Base-by-base conservation (phyloP, 2,888 invertebrate species). In the Hyposoter didymator region DNA sequence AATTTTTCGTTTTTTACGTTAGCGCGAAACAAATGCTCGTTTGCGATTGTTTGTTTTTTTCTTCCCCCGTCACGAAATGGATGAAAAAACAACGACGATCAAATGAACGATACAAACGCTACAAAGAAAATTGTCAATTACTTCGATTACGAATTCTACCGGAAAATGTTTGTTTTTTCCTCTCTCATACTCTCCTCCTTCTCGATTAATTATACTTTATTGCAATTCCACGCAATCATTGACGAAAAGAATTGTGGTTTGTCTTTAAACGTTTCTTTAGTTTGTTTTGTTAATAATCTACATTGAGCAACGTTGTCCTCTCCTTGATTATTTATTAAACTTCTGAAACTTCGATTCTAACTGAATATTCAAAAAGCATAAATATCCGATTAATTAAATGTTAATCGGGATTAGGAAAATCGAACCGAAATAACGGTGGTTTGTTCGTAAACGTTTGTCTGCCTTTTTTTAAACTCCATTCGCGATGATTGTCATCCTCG, bases 401-500 rank as follows among this genome's bases (percentile, higher is more conserved):
- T 49, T 35, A 69, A 78, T 83, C 49, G 73, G 73, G 69, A 62
- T 39, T 73, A 66, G 79, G 62, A 82, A 64, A 80, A 82, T 80
- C 80, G 73, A 87, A 87, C 69, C 67, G 73, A 86, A 88, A 88
- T 79, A 81, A 35, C 86, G 62, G 86, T 87, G 84, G 75, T 89
- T 82, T 88, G 86, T 89, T 89, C 87, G 88, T 90, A 87, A 47
- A 81, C 86, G 35, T 76, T 66, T 88, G 43, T 81, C 69, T 22
- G 28, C 66, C 32, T 49, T 32, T 82, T 70, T 88, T 87, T 75
- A 75, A 74, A 35, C 35, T 72, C 52, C 49, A 66, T 82, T 47
- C 84, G 88, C 88, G 89, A 90, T 91, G 91, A 92, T 91, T 92
- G 91, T 91, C 91, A 89, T 90, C 89, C 89, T 89, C 87, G 88